phyloP scores from a whole-genome alignment of 2,797 vertebrate species.

The Squalus acanthias region DNA sequence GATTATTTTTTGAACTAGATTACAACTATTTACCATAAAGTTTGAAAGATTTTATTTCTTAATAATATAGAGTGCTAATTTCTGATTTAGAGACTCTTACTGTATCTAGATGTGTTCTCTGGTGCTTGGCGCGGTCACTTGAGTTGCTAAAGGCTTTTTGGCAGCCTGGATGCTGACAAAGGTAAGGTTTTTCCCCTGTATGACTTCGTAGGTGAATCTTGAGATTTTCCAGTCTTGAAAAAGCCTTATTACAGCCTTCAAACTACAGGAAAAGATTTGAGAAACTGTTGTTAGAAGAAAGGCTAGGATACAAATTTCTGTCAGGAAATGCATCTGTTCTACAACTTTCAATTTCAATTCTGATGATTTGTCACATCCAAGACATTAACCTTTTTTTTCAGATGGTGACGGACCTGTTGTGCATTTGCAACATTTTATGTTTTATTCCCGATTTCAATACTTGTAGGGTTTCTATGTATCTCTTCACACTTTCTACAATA shows the following conservation, averaged over 20 bases:
- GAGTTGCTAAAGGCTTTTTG: constrained; percentile 98
- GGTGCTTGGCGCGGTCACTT: constrained; percentile 94
- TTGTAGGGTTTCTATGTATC: background rate
- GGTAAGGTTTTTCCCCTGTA: constrained; percentile 90
- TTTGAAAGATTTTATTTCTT: background rate
- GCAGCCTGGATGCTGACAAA: constrained; percentile 87
- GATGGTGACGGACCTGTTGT: background rate
- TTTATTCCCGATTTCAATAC: background rate
- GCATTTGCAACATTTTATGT: background rate
- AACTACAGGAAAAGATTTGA: constrained; percentile 66
- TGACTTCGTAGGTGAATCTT: constrained; percentile 96
- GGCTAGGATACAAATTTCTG: background rate
- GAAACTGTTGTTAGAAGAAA: constrained; percentile 41
- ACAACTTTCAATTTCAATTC: background rate
- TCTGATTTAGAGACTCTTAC: constrained; percentile 62
- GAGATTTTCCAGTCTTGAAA: constrained; percentile 93
- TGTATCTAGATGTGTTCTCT: constrained; percentile 91
- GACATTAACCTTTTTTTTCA: background rate
- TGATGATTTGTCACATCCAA: background rate
- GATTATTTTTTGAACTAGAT: background rate
- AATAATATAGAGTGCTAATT: too few relatives aligned
- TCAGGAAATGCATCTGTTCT: background rate
- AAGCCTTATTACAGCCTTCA: constrained; percentile 91
- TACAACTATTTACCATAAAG: background rate
- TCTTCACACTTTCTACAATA: background rate